These are phyloP conservation scores for Caenorhabditis sulstoni DNA, from an alignment of 2,888 invertebrate genomes.

Conservation along the genomic window DNA sequence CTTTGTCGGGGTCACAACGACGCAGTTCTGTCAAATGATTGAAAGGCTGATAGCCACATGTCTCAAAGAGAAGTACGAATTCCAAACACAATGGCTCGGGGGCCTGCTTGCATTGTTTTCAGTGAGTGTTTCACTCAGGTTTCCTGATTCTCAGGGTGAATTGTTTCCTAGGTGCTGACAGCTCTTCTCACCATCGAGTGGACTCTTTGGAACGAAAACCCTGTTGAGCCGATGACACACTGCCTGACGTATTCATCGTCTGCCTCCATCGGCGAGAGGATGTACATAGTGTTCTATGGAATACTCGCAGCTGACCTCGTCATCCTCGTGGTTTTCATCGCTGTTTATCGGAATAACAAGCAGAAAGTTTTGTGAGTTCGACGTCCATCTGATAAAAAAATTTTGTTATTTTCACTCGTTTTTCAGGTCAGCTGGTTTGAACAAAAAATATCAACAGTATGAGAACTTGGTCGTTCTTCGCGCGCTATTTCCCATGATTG, in stretches of 20 bases:
- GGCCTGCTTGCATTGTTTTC: conserved; percentile 43
- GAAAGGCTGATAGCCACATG: conserved; percentile 47
- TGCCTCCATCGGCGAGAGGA: conserved; percentile 41
- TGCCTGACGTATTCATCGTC: conserved; percentile 56
- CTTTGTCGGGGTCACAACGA: conserved; percentile 50
- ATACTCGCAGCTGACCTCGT: conserved; percentile 35
- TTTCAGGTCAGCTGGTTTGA: conserved; percentile 35
- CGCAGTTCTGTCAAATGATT: conserved; percentile 53
- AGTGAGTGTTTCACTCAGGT: conserved; percentile 31
- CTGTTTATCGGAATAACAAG: conserved; percentile 34
- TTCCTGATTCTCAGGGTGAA: too few relatives aligned
- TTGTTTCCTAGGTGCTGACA: conserved; percentile 40
- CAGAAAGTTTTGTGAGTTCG: conserved; percentile 42
- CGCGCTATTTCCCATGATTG: conserved; percentile 51
- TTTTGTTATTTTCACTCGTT: conserved; percentile 3
- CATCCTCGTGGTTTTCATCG: conserved; percentile 29
- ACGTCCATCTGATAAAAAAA: not conserved
- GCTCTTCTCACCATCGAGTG: conserved; percentile 50
- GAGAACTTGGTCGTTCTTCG: conserved; percentile 53
- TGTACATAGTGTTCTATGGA: conserved; percentile 48
- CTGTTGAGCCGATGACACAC: conserved; percentile 48
- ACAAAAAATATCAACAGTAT: conserved; percentile 53
- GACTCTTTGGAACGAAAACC: conserved; percentile 51
- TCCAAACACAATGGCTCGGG: conserved; percentile 50
- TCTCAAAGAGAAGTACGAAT: conserved; percentile 46